Percentiles rank a stretch among this genome's conserved stretches.
phyloP scores from a whole-genome alignment of 2,888 invertebrate genomes.

The Dorcus parallelipipedus region DNA sequence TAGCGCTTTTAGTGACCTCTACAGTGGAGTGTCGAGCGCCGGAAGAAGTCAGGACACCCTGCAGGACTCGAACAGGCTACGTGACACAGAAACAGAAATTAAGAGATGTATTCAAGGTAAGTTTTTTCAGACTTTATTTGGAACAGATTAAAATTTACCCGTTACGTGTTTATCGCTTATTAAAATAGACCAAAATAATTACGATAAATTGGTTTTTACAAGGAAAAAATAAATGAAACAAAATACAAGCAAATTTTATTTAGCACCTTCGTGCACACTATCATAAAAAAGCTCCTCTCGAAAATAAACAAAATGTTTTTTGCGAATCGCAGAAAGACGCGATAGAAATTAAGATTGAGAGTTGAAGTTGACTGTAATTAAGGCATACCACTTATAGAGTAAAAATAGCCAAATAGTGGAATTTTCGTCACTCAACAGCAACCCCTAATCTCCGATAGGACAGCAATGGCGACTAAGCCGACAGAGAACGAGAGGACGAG shows the following conservation, averaged over 20 bases:
- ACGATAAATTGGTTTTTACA: no score
- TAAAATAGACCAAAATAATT: neutral
- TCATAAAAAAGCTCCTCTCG: no score
- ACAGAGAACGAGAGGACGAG: neutral
- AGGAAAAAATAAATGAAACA: no score
- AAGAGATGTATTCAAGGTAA: slow-evolving; percentile 43
- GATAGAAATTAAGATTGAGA: no score
- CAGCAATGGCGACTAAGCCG: slow-evolving; percentile 3
- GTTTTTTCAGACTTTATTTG: slow-evolving; percentile 12
- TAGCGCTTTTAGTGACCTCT: slow-evolving; percentile 69
- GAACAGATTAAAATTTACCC: neutral
- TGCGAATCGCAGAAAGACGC: no score
- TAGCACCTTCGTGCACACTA: no score
- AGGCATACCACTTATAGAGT: no score
- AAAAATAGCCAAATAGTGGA: no score
- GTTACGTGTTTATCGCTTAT: neutral
- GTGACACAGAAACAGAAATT: slow-evolving; percentile 42
- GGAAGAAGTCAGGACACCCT: slow-evolving; percentile 39
- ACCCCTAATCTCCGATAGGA: neutral
- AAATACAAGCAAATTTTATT: no score
- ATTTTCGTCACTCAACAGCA: neutral
- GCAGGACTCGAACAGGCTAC: slow-evolving; percentile 41
- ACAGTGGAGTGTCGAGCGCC: slow-evolving; percentile 50
- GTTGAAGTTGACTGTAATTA: no score
- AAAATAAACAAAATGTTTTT: no score